Evolutionary conservation across 1,140 invertebrate genomes (phyloP), one percentile per base, ranked within the genome.

Genomic region (Phymastichus coffea): DNA sequence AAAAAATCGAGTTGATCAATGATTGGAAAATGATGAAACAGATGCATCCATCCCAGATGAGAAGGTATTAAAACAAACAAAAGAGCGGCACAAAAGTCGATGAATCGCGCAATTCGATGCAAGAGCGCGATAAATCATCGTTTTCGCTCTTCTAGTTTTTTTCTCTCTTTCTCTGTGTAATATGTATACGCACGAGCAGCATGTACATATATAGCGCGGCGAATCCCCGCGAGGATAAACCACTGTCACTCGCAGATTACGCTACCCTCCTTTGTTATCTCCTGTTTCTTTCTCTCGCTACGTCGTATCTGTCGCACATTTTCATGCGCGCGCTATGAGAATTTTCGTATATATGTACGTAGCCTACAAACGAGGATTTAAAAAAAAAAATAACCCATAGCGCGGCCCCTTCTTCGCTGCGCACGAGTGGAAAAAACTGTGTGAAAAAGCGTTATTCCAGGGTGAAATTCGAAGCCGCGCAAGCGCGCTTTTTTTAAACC

Each of bases 371-470:
- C 49, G 43, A 14, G 43, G 28, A 6, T 46, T 33, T 12, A 33
- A 33, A 33, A 33, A 33, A 33, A 33, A 33, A 33, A 33, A 33
- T 7, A 33, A 33, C 44, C 14, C 9, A 35, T 17, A 60, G 63
- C 57, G n/a, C n/a, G 55, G 60, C 40, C 63, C 65, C 70, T 54
- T 48, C 30, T 52, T 41, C 47, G 48, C 62, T 61, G 62, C 66
- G 66, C 70, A 6, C 20, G 20, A n/a, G n/a, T 17, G 51, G 41
- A 61, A 79, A 79, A 80, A 79, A 78, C 67, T 79, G 76, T 78
- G 78, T 77, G 76, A 79, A 79, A 79, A 78, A 78, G 70, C 77
- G 76, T 78, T 78, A 76, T 75, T 79, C 73, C 63, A 67, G 75
- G 76, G 74, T 79, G 77, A 80, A 78, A 80, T 72, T 46, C 69